These are phyloP conservation scores for Chrysolina haemoptera DNA, from an alignment of 2,888 invertebrate genomes.

Conservation along the genomic window DNA sequence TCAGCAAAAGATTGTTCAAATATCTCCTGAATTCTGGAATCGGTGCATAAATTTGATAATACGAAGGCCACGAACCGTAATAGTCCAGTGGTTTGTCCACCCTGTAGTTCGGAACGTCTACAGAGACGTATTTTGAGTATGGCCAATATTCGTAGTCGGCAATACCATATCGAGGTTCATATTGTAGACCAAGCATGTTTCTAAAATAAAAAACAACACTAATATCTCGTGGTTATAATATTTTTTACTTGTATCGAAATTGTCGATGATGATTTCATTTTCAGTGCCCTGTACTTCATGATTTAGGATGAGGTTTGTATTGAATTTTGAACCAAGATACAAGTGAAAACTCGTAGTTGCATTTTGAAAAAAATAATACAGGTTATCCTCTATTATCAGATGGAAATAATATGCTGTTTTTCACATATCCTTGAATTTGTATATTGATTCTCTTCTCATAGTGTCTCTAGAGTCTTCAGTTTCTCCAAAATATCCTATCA, in stretches of 20 bases:
- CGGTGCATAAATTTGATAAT: constrained; percentile 53
- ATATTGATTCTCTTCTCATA: no score
- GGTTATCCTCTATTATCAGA: no score
- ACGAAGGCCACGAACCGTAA: constrained; percentile 55
- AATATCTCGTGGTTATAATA: neutral
- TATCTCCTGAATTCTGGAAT: constrained; percentile 55
- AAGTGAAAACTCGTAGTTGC: no score
- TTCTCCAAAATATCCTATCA: no score
- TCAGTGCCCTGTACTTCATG: neutral
- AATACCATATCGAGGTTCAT: constrained; percentile 52
- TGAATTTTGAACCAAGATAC: no score
- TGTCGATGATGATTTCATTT: neutral
- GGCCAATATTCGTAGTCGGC: constrained; percentile 53
- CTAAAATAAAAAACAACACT: constrained; percentile 22
- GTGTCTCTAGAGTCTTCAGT: no score
- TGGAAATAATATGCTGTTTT: no score
- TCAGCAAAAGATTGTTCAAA: constrained; percentile 54
- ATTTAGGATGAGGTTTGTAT: no score
- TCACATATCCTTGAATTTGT: no score
- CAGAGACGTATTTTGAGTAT: constrained; percentile 53
- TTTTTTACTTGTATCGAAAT: no score
- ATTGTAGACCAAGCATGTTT: constrained; percentile 56
- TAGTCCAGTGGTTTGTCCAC: constrained; percentile 54
- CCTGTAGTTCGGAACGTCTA: constrained; percentile 56
- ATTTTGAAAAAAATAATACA: no score